Conservation (phyloP, 2,113 vertebrate genomes). For the Platysteira castanea region DNA sequence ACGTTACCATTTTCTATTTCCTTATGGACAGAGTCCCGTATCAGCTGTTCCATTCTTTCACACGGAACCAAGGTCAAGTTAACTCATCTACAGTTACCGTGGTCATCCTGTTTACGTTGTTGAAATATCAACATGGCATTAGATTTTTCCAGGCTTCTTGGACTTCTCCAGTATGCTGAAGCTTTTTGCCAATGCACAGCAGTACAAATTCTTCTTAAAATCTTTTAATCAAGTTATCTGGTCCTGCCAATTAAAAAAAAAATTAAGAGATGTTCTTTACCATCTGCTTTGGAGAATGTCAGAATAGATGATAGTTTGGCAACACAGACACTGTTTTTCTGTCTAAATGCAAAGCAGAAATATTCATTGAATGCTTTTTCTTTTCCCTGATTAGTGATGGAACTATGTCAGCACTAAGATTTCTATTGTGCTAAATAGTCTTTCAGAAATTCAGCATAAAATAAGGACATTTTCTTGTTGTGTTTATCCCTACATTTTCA, state of each 20-base stretch:
- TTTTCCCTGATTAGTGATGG: neutral
- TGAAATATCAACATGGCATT: neutral
- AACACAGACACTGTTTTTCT: neutral
- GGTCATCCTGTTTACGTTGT: neutral
- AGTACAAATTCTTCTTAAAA: neutral
- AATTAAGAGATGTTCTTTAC: neutral
- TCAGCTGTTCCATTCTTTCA: slow-evolving; percentile 45
- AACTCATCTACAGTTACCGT: neutral
- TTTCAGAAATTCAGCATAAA: neutral
- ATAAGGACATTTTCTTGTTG: neutral
- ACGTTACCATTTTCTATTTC: slow-evolving; percentile 24
- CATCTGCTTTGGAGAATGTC: neutral
- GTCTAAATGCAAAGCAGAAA: neutral
- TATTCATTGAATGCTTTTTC: neutral
- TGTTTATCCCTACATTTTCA: neutral
- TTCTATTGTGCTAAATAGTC: neutral
- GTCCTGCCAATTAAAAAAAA: neutral
- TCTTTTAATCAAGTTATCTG: neutral
- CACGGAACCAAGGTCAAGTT: neutral
- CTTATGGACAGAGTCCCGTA: neutral
- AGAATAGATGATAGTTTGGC: neutral
- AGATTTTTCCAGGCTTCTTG: neutral
- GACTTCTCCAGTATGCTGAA: neutral
- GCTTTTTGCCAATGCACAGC: neutral
- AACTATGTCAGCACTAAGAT: neutral